Conservation (phyloP, 2,888 invertebrate species). For the Hirtodrosophila trivittata region DNA sequence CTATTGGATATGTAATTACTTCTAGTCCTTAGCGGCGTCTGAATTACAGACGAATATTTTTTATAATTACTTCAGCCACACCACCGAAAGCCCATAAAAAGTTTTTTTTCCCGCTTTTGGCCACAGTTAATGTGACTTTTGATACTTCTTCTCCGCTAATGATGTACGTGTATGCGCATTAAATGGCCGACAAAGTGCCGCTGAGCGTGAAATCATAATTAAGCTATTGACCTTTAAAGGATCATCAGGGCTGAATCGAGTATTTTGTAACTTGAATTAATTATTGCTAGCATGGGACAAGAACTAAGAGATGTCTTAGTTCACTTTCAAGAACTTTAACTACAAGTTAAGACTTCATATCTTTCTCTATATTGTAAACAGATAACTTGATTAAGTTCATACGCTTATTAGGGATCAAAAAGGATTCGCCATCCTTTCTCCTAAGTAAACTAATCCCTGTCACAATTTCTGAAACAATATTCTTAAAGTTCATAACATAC, state of each 20-base stretch:
- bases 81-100: slow-evolving; percentile 36
- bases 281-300: too few species aligned
- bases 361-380: too few species aligned
- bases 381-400: too few species aligned
- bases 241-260: slow-evolving; percentile 4
- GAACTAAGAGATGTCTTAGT: too few species aligned
- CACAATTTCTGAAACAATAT: too few species aligned
- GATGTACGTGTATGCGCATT: slow-evolving; percentile 59
- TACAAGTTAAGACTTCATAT: too few species aligned
- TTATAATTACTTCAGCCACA: slow-evolving; percentile 63
- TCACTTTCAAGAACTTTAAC: too few species aligned
- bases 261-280: background rate
- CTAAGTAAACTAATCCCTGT: too few species aligned
- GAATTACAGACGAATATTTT: slow-evolving; percentile 65
- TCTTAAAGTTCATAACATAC: too few species aligned
- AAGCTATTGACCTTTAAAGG: slow-evolving; percentile 57
- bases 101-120: slow-evolving; percentile 28
- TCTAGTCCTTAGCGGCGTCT: slow-evolving; percentile 40
- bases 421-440: too few species aligned
- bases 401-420: too few species aligned
- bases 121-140: slow-evolving; percentile 45
- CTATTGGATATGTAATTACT: slow-evolving; percentile 76
- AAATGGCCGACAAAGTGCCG: slow-evolving; percentile 43
- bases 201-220: slow-evolving; percentile 43
- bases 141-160: slow-evolving; percentile 59